phyloP scores from a whole-genome alignment of 2,797 vertebrate species.

The Natrix natrix region DNA sequence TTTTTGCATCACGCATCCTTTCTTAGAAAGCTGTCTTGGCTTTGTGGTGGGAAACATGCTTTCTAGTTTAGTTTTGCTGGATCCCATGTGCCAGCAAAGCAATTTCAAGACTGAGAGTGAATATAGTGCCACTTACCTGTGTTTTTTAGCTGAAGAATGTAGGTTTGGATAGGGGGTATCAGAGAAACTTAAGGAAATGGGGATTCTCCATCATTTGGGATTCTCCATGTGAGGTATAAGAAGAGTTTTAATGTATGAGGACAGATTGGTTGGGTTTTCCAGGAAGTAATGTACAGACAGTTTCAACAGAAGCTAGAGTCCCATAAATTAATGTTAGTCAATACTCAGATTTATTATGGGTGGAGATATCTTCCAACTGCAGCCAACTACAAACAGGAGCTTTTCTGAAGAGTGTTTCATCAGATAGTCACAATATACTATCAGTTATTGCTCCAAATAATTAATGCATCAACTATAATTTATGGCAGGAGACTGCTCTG shows the following conservation, averaged over 20 bases:
- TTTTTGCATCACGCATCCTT: background rate
- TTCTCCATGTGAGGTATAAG: background rate
- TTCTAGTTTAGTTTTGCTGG: background rate
- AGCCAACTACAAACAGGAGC: background rate
- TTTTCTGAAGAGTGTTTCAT: background rate
- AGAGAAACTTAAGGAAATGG: background rate
- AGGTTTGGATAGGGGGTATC: background rate
- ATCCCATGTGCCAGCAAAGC: background rate
- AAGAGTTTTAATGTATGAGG: background rate
- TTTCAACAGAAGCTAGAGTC: background rate
- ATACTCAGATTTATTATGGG: background rate
- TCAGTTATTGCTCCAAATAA: background rate
- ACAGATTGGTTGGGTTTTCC: background rate
- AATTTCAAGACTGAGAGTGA: background rate
- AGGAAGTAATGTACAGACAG: background rate
- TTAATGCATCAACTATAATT: background rate
- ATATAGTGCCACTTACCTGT: background rate
- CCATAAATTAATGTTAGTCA: background rate
- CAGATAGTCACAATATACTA: background rate
- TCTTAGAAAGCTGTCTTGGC: background rate
- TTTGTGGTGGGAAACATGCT: background rate
- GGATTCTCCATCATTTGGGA: background rate
- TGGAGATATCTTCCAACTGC: background rate
- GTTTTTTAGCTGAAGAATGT: background rate
- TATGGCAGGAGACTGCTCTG: background rate